Conservation (phyloP, 2,888 invertebrate genomes). For the Pollenia labialis region DNA sequence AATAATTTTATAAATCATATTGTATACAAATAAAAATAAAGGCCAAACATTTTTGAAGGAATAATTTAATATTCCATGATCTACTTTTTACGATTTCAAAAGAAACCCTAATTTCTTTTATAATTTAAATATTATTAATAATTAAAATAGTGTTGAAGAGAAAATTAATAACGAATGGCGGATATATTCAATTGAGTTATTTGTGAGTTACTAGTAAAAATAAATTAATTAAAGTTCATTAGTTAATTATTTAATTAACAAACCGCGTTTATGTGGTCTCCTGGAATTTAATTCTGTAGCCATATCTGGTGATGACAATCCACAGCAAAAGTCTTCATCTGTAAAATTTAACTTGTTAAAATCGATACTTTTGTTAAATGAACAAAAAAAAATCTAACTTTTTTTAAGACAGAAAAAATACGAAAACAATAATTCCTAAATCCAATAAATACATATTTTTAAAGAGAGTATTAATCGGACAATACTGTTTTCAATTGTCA, state of each 20-base stretch:
- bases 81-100: no score
- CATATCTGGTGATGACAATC: constrained; percentile 91
- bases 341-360: constrained; percentile 83
- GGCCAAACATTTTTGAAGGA: no score
- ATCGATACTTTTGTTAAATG: not conserved
- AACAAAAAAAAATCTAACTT: not conserved
- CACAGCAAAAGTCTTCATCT: constrained; percentile 96
- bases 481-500: no score
- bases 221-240: not conserved
- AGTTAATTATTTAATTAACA: constrained; percentile 75
- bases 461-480: no score
- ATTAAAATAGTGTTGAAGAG: not conserved
- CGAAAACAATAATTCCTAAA: no score
- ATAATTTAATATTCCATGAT: no score
- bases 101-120: not conserved
- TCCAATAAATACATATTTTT: no score
- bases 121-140: not conserved
- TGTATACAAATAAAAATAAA: no score
- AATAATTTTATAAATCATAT: not conserved
- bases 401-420: no score
- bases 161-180: constrained; percentile 6
- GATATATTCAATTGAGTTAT: not conserved
- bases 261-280: constrained; percentile 84
- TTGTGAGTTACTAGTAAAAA: not conserved
- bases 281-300: constrained; percentile 87